These are phyloP conservation scores for Tetramorium simillimum DNA, from an alignment of 1,140 invertebrate species.

Conservation along the genomic window DNA sequence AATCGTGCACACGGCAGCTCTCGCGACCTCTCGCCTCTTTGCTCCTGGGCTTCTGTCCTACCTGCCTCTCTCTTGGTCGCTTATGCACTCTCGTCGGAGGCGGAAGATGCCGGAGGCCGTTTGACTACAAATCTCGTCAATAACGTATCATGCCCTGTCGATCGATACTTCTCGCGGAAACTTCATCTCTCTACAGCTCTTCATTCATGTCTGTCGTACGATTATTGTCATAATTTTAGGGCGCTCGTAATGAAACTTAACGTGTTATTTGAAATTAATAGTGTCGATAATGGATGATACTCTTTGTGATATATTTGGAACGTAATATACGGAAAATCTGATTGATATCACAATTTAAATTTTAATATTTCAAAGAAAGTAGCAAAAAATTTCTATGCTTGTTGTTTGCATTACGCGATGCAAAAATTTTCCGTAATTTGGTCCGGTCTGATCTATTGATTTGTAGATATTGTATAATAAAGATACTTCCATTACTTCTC, in stretches of 20 bases:
- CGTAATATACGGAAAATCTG: background rate
- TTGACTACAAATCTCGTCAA: constrained; percentile 12
- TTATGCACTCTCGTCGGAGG: constrained; percentile 37
- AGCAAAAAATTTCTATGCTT: background rate
- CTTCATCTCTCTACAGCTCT: background rate
- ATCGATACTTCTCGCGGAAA: constrained; percentile 40
- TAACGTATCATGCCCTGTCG: background rate
- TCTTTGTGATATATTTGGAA: background rate
- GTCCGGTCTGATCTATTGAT: background rate
- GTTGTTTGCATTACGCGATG: background rate
- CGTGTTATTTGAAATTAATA: constrained; percentile 8
- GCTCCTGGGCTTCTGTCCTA: constrained; percentile 63
- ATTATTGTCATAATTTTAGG: background rate
- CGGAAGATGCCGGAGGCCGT: constrained; percentile 19
- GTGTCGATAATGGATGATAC: background rate
- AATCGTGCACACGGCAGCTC: constrained; percentile 59
- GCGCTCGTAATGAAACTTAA: background rate
- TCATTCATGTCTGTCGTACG: constrained; percentile 22
- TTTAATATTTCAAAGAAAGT: background rate
- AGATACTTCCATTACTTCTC: background rate
- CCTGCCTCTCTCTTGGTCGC: constrained; percentile 42
- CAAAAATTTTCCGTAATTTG: background rate
- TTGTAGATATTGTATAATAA: background rate
- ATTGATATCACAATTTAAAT: background rate
- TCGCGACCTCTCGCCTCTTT: constrained; percentile 69